Evolutionary conservation across 2,797 vertebrate species (phyloP).

Genomic region (Acrocephalus scirpaceus): DNA sequence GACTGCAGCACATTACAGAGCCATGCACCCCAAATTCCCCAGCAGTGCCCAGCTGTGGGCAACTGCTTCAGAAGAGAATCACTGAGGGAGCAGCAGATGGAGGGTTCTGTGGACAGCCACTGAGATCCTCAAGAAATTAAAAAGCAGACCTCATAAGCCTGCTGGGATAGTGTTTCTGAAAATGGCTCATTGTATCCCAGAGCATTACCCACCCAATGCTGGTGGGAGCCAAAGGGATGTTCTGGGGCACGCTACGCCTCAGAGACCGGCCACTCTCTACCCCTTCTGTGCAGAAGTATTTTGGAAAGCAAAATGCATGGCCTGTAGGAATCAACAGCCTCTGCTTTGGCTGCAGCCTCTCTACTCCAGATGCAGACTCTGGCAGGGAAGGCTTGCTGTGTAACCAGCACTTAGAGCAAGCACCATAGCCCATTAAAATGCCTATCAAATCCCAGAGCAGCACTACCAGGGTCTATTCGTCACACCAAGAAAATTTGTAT

Average conservation of each 20-base stretch:
- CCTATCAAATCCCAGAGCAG: not conserved
- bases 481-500: not conserved
- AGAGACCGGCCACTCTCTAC: not conserved
- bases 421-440: not conserved
- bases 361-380: not conserved
- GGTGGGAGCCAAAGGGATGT: not conserved
- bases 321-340: not conserved
- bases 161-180: not conserved
- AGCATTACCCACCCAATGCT: fast-evolving
- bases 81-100: not conserved
- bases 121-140: not conserved
- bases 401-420: not conserved
- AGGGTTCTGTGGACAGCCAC: not conserved
- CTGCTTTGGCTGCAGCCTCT: not conserved
- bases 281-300: not conserved
- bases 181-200: not conserved
- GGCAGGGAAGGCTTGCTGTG: not conserved
- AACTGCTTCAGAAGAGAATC: not conserved
- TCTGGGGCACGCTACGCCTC: not conserved
- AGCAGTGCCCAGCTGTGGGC: not conserved
- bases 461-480: not conserved
- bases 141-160: not conserved
- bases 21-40: not conserved
- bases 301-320: not conserved
- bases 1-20: not conserved